Percentiles rank a stretch among this genome's conserved stretches.
Evolutionary conservation across 2,113 vertebrate genomes (phyloP).

Genomic region (Ptychochromis oligacanthus): DNA sequence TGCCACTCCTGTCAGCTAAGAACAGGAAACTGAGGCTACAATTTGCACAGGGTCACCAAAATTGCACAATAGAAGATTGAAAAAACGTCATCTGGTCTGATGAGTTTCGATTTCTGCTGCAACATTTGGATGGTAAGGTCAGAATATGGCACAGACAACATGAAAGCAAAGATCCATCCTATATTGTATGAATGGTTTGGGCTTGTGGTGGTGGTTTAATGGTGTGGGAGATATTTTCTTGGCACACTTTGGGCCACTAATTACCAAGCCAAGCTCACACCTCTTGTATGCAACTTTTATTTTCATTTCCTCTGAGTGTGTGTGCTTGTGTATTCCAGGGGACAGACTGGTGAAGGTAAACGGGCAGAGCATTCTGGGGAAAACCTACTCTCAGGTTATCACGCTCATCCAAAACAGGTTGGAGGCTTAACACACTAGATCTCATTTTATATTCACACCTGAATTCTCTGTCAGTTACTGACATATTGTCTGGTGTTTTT

Average conservation of each 20-base stretch:
- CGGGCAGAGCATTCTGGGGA: constrained; percentile 91
- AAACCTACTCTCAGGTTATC: constrained; percentile 97
- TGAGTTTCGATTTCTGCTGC: background rate
- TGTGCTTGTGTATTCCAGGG: constrained; percentile 76
- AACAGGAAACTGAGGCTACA: background rate
- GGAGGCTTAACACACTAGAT: constrained; percentile 17
- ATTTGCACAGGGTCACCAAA: background rate
- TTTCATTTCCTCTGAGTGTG: background rate
- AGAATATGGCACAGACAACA: background rate
- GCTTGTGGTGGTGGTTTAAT: background rate
- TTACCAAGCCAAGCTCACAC: background rate
- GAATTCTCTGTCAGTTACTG: background rate
- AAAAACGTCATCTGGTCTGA: background rate
- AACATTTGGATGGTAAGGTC: no score
- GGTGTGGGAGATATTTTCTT: background rate
- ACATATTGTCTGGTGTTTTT: background rate
- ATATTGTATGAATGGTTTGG: background rate
- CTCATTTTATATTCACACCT: background rate
- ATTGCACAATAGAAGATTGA: background rate
- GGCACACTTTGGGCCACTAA: background rate
- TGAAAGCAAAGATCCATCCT: background rate
- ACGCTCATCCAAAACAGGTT: constrained; percentile 96
- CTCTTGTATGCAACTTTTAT: background rate
- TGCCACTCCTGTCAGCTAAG: background rate
- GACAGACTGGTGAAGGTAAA: constrained; percentile 96